phyloP scores from a whole-genome alignment of 2,888 invertebrate genomes.

The Andrena praecox region DNA sequence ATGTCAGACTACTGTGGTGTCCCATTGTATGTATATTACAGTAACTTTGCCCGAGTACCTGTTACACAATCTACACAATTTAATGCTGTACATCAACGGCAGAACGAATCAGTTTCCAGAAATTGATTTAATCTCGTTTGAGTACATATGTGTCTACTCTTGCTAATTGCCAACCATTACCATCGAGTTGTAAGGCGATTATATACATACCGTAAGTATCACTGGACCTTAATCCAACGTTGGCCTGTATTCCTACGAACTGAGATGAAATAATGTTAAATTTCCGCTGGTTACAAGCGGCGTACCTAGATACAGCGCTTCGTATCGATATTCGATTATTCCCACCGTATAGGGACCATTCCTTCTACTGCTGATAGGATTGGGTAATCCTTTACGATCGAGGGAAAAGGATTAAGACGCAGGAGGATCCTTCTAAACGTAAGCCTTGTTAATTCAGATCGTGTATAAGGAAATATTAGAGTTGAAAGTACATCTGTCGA shows the following conservation, averaged over 20 bases:
- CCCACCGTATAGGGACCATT: not conserved
- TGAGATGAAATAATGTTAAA: constrained; percentile 36
- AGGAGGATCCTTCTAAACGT: not conserved
- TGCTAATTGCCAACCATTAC: constrained; percentile 47
- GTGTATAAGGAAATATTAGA: too few species aligned
- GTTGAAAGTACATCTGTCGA: too few species aligned
- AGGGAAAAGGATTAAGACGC: not conserved
- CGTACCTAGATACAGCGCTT: constrained; percentile 10
- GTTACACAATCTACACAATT: not conserved
- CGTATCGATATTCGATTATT: constrained; percentile 42
- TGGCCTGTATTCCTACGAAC: constrained; percentile 28
- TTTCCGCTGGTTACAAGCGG: not conserved
- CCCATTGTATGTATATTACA: not conserved
- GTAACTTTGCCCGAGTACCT: not conserved
- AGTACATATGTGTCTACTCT: not conserved
- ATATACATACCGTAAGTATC: constrained; percentile 35
- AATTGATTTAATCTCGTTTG: constrained; percentile 13
- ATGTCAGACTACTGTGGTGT: too few species aligned
- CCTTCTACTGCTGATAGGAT: constrained; percentile 3
- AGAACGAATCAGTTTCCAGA: not conserved
- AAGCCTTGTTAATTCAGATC: not conserved
- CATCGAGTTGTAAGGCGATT: constrained; percentile 46
- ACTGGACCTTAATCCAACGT: constrained; percentile 55
- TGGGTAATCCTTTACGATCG: constrained; percentile 12
- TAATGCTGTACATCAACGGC: constrained; percentile 19